Conservation (phyloP, 1,140 invertebrate genomes). For the Megathymus violae region DNA sequence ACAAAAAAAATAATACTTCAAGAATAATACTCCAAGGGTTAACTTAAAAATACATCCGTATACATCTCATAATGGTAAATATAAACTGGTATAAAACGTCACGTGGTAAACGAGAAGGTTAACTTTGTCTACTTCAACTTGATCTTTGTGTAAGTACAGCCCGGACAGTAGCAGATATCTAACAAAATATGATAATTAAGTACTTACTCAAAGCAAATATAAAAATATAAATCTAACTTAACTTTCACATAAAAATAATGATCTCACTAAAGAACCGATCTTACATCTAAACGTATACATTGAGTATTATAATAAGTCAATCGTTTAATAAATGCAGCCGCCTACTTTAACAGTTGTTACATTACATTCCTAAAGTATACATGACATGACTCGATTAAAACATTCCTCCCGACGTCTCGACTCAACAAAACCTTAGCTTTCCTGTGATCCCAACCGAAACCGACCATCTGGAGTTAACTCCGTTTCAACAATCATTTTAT, state of each 20-base stretch:
- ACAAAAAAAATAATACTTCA: slow-evolving; percentile 77
- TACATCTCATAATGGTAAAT: slow-evolving; percentile 68
- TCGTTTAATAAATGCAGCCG: slow-evolving; percentile 74
- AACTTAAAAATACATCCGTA: slow-evolving; percentile 71
- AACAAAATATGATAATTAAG: slow-evolving; percentile 62
- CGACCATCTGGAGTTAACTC: slow-evolving; percentile 50
- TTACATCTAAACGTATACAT: slow-evolving; percentile 79
- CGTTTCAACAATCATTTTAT: slow-evolving; percentile 69
- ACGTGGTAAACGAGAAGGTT: slow-evolving; percentile 48
- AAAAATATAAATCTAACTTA: slow-evolving; percentile 59
- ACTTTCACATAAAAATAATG: slow-evolving; percentile 60
- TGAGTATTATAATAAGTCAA: slow-evolving; percentile 79
- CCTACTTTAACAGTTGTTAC: slow-evolving; percentile 69
- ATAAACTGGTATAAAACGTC: slow-evolving; percentile 44
- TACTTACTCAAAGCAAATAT: slow-evolving; percentile 61
- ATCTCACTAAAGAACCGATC: slow-evolving; percentile 76
- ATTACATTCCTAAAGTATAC: slow-evolving; percentile 71
- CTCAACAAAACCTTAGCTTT: slow-evolving; percentile 60
- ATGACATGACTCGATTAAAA: slow-evolving; percentile 63
- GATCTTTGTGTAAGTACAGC: slow-evolving; percentile 70
- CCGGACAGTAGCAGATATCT: slow-evolving; percentile 48
- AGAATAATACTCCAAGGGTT: slow-evolving; percentile 77
- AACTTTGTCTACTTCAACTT: slow-evolving; percentile 53
- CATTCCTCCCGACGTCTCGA: slow-evolving; percentile 48
- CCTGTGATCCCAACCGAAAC: slow-evolving; percentile 65